These are phyloP conservation scores for Cephus runcator DNA, from an alignment of 2,888 invertebrate species.

Conservation along the genomic window DNA sequence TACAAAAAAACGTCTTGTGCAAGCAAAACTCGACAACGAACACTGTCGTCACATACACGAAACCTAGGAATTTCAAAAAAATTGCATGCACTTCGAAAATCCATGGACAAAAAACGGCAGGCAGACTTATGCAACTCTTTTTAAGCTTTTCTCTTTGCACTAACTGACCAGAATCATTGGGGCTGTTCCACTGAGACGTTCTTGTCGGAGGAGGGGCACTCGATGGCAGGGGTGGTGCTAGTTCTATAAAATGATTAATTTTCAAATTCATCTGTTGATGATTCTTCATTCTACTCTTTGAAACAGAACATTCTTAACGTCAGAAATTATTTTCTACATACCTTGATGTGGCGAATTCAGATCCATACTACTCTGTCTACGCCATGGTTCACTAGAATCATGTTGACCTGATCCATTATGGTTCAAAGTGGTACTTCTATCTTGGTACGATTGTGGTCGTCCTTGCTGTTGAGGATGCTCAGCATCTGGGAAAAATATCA, in stretches of 20 bases:
- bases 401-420: constrained; percentile 61
- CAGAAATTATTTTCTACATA: background rate
- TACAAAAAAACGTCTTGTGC: background rate
- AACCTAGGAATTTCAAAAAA: background rate
- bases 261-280: background rate
- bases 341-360: constrained; percentile 38
- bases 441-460: constrained; percentile 60
- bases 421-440: constrained; percentile 49
- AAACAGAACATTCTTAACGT: background rate
- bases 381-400: constrained; percentile 53
- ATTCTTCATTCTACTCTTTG: background rate
- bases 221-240: constrained; percentile 71
- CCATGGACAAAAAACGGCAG: background rate
- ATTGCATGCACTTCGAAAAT: constrained; percentile 8
- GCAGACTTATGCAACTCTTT: background rate
- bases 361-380: constrained; percentile 53
- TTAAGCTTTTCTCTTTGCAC: constrained; percentile 27
- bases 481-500: constrained; percentile 37
- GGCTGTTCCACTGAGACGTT: constrained; percentile 55
- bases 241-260: constrained; percentile 65
- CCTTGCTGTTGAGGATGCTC: constrained; percentile 49
- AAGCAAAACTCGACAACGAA: background rate
- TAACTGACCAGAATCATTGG: constrained; percentile 60
- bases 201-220: constrained; percentile 68
- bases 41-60: background rate